Base-by-base conservation (phyloP, 1,140 invertebrate species). In the Diabrotica virgifera region DNA sequence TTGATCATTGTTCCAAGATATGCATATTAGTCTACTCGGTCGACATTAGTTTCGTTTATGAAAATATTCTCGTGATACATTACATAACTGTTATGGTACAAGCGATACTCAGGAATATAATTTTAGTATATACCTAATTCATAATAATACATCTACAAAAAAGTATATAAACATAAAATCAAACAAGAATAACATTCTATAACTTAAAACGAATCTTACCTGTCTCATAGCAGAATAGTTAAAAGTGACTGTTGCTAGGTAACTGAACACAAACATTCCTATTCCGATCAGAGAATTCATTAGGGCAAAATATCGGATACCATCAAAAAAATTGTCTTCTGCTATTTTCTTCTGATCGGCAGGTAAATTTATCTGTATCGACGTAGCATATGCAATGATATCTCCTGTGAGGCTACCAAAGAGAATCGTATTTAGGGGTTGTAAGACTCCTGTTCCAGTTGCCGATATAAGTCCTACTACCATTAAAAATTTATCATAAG, bases 161-260 rank as follows among this genome's bases (percentile, higher is more conserved):
- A n/a, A n/a, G n/a, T n/a, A n/a, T n/a, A n/a, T n/a, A n/a, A n/a
- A n/a, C n/a, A n/a, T n/a, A n/a, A n/a, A n/a, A n/a, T n/a, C n/a
- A n/a, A n/a, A n/a, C n/a, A n/a, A n/a, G n/a, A n/a, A n/a, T n/a
- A n/a, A 24, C 24, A 24, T 24, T 24, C 24, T 24, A 24, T 24
- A 24, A 24, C 24, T 1, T 24, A 24, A 24, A 24, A 24, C 4
- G 24, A 24, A 24, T 24, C 51, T 63, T 72, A 77, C 88, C 80
- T 90, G 89, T 70, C 85, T 86, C 71, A 85, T 84, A 13, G 87
- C 86, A 0, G 86, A 81, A 68, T 86, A 85, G 76, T 89, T 90
- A 70, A 89, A 87, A n/a, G 84, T 71, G 6, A 85, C 84, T 2
- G 88, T 84, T 4, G 87, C 85, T 10, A 83, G 61, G 68, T 89